Conservation (phyloP, 64 coral and sea anemone genomes). For the Hydrozoanthus tunicans region DNA sequence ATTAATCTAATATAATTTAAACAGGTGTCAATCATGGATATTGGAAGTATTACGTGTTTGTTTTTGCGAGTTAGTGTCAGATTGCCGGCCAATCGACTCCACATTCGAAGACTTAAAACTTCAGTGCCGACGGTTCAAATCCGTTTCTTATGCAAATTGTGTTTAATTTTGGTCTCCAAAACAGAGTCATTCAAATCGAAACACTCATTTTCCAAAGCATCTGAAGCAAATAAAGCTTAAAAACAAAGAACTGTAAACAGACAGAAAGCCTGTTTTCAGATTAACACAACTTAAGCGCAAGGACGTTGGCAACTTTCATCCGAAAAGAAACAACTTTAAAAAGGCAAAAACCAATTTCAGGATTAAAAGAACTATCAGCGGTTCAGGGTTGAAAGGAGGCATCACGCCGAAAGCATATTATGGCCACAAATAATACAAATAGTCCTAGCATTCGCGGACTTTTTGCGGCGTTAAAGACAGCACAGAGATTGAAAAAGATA, state of each 20-base stretch:
- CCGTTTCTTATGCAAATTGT: conserved; percentile 57
- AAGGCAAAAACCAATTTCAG: conserved; percentile 12
- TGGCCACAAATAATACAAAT: conserved; percentile 3
- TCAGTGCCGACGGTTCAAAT: conserved; percentile 17
- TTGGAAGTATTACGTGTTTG: conserved; percentile 21
- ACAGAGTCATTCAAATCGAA: conserved; percentile 39
- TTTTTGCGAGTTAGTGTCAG: conserved; percentile 8
- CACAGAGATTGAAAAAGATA: conserved; percentile 69
- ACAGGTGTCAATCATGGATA: conserved; percentile 31
- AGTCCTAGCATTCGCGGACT: conserved; percentile 63
- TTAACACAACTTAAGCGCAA: conserved; percentile 23
- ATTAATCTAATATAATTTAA: conserved; percentile 13
- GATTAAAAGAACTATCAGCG: conserved; percentile 26
- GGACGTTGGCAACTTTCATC: neutral
- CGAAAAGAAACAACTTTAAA: conserved; percentile 7
- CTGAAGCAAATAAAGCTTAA: conserved; percentile 36
- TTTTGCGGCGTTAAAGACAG: conserved; percentile 54
- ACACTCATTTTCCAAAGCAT: conserved; percentile 20
- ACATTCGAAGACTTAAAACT: neutral
- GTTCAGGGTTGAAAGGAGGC: neutral
- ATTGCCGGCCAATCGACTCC: conserved; percentile 1
- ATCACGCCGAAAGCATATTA: conserved; percentile 21
- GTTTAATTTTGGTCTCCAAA: conserved; percentile 55
- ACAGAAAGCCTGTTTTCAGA: conserved; percentile 28
- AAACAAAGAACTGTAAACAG: conserved; percentile 32